Base-by-base conservation (phyloP, 2,113 vertebrate genomes). In the Ranitomeya variabilis region DNA sequence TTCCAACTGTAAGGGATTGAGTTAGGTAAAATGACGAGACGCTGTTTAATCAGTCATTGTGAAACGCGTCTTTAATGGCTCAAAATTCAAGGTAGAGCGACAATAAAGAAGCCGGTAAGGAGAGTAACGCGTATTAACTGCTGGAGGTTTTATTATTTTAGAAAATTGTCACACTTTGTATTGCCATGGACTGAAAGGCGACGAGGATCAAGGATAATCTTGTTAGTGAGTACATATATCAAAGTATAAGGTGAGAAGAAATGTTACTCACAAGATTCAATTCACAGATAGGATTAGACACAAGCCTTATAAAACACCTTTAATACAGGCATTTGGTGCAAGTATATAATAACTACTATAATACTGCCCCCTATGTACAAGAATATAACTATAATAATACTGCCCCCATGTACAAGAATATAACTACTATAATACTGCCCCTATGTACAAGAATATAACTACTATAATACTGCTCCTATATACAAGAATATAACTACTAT, bases 1-100 rank as follows among this genome's bases (percentile, higher is more conserved):
- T 91, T 88, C 86, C 73, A 88, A 83, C 0, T n/a, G 79, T 64
- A 91, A 89, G 91, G 89, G 87, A 92, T 91, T 83, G 60, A 84
- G 80, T 64, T 81, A 90, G 2, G 71, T 80, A 91, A 86, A 1
- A 0, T 89, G 76, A 62, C 16, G 74, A 83, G 6, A 55, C 86
- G 45, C 87, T 82, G 37, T 45, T 78, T 52, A 90, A 66, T 60
- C 7, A 21, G 80, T 66, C 1, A 51, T 86, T 45, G 74, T 67
- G 83, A 9, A 13, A 6, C 0, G 0, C 73, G 26, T 60, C 11
- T 6, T 9, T 55, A 77, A 83, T 23, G 19, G n/a, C 52, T 6
- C 1, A 7, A 80, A 66, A 80, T 85, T 57, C 0, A 19, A 59
- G 52, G 31, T 11, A 0, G 45, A 84, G 73, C 2, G 81, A 19